Percentiles rank a stretch among this genome's conserved stretches.
phyloP scores from a whole-genome alignment of 2,797 vertebrate species.

The Cyprinella venusta region DNA sequence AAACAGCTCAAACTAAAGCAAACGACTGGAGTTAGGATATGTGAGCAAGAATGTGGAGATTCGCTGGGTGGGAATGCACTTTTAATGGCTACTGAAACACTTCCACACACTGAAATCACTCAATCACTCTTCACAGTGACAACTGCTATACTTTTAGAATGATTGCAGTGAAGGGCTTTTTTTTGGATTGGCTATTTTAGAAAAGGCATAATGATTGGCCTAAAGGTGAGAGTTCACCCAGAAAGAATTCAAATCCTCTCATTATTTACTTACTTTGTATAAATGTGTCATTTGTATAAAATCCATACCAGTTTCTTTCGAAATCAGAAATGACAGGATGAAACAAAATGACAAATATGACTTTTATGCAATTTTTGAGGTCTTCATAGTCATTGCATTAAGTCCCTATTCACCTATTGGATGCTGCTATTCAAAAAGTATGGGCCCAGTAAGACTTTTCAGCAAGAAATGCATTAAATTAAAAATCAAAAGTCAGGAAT shows the following conservation, averaged over 20 bases:
- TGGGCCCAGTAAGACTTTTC: too few species aligned
- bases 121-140: background rate
- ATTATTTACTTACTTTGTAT: background rate
- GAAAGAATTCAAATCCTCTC: background rate
- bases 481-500: too few species aligned
- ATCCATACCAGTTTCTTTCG: background rate
- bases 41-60: slow-evolving; percentile 43
- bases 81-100: slow-evolving; percentile 24
- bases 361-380: background rate
- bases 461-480: too few species aligned
- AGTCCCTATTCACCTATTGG: too few species aligned
- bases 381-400: background rate
- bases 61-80: slow-evolving; percentile 6
- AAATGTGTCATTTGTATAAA: background rate
- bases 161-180: background rate
- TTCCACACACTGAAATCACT: background rate
- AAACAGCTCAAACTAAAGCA: slow-evolving; percentile 7
- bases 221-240: background rate
- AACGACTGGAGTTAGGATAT: slow-evolving; percentile 24
- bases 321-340: too few species aligned
- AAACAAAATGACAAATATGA: background rate
- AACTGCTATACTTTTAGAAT: background rate
- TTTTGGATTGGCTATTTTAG: background rate
- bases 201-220: background rate
- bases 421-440: too few species aligned